Evolutionary conservation across 2,888 invertebrate genomes (phyloP).

Genomic region (Drosophila stalkeri): DNA sequence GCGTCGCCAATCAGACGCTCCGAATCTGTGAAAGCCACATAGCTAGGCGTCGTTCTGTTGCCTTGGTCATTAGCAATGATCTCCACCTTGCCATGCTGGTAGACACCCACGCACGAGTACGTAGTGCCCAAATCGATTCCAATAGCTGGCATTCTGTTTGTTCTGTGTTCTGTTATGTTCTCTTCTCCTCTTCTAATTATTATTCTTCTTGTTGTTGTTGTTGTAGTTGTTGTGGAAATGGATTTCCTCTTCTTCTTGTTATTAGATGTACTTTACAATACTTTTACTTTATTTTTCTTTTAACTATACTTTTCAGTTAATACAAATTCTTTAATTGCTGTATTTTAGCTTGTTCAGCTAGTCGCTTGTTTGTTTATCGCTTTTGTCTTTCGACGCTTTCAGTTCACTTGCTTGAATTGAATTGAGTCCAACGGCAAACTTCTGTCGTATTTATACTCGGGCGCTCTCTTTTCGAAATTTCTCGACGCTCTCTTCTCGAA

Average conservation of each 20-base stretch:
- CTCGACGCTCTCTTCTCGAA: constrained; percentile 34
- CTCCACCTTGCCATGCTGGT: constrained; percentile 93
- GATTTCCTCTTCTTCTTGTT: not conserved
- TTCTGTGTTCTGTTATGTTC: constrained; percentile 8
- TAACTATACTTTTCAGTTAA: not conserved
- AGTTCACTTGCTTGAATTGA: constrained; percentile 64
- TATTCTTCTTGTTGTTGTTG: not conserved
- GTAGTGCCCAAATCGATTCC: constrained; percentile 87
- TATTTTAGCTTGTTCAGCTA: constrained; percentile 56
- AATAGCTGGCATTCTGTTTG: constrained; percentile 86
- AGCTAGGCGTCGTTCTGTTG: constrained; percentile 84
- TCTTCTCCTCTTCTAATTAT: no score
- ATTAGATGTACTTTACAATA: no score
- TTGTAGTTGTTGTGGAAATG: not conserved
- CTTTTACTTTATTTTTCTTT: not conserved
- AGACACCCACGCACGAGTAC: constrained; percentile 92
- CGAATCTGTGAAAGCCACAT: constrained; percentile 93
- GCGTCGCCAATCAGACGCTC: constrained; percentile 90
- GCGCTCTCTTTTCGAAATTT: no score
- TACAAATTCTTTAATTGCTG: constrained; percentile 2
- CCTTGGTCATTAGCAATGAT: constrained; percentile 94
- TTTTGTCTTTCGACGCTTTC: constrained; percentile 42
- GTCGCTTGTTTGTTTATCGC: constrained; percentile 37
- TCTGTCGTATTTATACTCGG: constrained; percentile 61
- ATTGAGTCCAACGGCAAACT: constrained; percentile 48